A percentile compares a stretch with the other conserved stretches of the same genome.
Conservation (phyloP, 2,797 vertebrate species). For the Streptopelia turtur region DNA sequence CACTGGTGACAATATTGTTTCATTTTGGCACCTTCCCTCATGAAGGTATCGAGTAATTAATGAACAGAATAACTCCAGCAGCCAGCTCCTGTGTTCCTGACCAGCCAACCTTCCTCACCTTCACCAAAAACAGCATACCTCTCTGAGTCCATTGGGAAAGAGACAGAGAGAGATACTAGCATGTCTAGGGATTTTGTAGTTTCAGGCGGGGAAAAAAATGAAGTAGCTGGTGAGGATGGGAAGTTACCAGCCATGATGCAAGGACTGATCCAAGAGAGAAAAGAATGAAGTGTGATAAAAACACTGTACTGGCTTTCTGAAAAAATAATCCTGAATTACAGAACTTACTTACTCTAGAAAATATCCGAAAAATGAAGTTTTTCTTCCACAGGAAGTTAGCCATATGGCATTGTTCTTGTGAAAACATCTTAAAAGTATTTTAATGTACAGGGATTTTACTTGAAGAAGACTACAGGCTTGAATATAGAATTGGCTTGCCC, state of each 20-base stretch:
- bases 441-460: background rate
- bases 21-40: background rate
- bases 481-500: background rate
- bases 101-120: background rate
- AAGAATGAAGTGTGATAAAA: background rate
- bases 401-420: background rate
- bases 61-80: background rate
- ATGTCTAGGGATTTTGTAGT: background rate
- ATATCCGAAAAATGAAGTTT: background rate
- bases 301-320: background rate
- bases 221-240: background rate
- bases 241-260: background rate
- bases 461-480: background rate
- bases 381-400: background rate
- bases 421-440: background rate
- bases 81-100: background rate
- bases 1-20: background rate
- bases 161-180: background rate
- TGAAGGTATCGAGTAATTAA: background rate
- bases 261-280: background rate
- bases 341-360: background rate
- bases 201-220: background rate
- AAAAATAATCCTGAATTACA: background rate
- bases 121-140: background rate
- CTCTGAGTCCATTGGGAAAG: background rate